Conservation (phyloP, 2,797 vertebrate genomes). For the Falco columbarius region DNA sequence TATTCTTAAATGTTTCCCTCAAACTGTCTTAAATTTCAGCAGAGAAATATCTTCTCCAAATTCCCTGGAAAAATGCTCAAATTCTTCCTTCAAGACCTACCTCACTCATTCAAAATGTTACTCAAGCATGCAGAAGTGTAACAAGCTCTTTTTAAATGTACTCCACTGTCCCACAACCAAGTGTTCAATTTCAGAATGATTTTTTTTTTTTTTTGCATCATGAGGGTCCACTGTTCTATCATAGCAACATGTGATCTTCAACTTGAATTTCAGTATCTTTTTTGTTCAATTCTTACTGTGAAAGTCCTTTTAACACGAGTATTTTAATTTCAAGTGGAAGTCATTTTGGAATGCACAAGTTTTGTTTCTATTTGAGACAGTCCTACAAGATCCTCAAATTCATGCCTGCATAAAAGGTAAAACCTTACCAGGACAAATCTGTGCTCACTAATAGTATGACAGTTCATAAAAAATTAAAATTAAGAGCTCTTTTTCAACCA, state of each 20-base stretch:
- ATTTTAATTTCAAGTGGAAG: not conserved
- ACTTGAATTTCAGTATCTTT: not conserved
- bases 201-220: not conserved
- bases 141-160: not conserved
- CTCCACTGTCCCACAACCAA: not conserved
- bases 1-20: not conserved
- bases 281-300: not conserved
- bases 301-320: not conserved
- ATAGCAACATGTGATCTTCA: not conserved
- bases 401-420: not conserved
- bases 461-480: not conserved
- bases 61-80: not conserved
- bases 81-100: not conserved
- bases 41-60: not conserved
- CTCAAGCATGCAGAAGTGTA: not conserved
- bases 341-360: not conserved
- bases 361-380: not conserved
- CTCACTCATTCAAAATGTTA: fast-evolving
- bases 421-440: not conserved
- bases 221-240: not conserved
- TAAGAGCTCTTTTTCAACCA: not conserved
- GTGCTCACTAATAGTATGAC: not conserved
- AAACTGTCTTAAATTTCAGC: not conserved
- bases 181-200: not conserved
- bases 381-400: not conserved